Evolutionary conservation across 2,888 invertebrate genomes (phyloP), one percentile per base, ranked within the genome.

Genomic region (Octodonta nipae): DNA sequence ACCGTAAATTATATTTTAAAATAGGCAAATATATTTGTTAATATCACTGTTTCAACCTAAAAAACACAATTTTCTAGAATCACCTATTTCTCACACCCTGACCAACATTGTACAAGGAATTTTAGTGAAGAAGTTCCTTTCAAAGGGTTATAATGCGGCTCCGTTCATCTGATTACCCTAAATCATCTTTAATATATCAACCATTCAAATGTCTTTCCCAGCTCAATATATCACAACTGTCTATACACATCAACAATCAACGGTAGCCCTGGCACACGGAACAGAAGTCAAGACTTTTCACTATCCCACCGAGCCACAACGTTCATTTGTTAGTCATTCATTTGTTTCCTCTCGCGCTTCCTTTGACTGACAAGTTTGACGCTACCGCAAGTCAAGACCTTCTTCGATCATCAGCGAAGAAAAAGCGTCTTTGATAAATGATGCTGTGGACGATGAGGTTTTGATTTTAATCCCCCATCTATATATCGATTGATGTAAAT

Each of bases 341-440:
- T 44, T 44, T 42, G 38, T 44, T 44, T 41, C 22, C 34, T n/a
- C n/a, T 37, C 11, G 35, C 40, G 42, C 43, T 45, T 40, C 42
- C 44, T 45, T 45, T 46, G 49, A 53, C 50, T 51, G 51, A 51
- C 51, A 50, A 42, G 40, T 43, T 46, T 43, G 49, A 49, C 45
- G 50, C 48, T 51, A 49, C 50, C 43, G 45, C 22, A 11, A 10
- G 10, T 20, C 20, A n/a, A 6, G n/a, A 20, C 20, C n/a, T 20
- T 6, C n/a, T n/a, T 22, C 22, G 22, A 22, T 22, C 22, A 10
- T 22, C 22, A 10, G n/a, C 22, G 11, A 22, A 22, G 22, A 11
- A 22, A n/a, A 4, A n/a, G n/a, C n/a, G n/a, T n/a, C n/a, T n/a
- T n/a, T 22, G 22, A 22, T 22, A 11, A 11, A 22, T 22, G 22